These are phyloP conservation scores for Onychostoma macrolepis DNA, from an alignment of 2,113 vertebrate species.

Conservation along the genomic window DNA sequence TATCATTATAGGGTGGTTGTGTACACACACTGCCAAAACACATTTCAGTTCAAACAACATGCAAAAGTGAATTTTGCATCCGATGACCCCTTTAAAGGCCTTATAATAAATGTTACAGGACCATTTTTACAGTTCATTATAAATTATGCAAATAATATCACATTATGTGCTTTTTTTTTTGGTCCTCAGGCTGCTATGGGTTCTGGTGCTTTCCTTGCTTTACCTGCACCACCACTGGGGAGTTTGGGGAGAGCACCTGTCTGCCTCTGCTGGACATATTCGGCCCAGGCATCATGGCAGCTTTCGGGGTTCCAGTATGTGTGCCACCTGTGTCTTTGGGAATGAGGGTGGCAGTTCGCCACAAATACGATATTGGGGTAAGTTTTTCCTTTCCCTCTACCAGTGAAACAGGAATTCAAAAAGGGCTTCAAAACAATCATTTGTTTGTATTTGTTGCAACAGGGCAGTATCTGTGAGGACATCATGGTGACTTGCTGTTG, in stretches of 20 bases:
- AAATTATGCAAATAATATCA: not conserved
- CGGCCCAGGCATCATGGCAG: not conserved
- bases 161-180: not conserved
- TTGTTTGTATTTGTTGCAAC: conserved; percentile 32
- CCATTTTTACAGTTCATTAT: not conserved
- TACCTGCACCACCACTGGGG: conserved; percentile 14
- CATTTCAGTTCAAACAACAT: too few relatives aligned
- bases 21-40: too few relatives aligned
- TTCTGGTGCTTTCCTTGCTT: conserved; percentile 55
- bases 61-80: too few relatives aligned
- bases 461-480: conserved; percentile 53
- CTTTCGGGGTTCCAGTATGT: not conserved
- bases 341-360: conserved; percentile 50
- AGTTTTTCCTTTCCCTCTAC: not conserved
- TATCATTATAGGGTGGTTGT: too few relatives aligned
- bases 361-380: conserved; percentile 48
- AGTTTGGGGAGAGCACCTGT: conserved; percentile 45
- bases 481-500: conserved; percentile 51
- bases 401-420: not conserved
- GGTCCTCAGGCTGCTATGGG: conserved; percentile 45
- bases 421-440: not conserved
- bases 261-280: conserved; percentile 47
- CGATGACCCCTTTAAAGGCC: too few relatives aligned
- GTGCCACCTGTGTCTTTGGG: conserved; percentile 45
- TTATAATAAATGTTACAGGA: not conserved